Conservation (phyloP, 2,888 invertebrate genomes). For the Brachyptera putata region DNA sequence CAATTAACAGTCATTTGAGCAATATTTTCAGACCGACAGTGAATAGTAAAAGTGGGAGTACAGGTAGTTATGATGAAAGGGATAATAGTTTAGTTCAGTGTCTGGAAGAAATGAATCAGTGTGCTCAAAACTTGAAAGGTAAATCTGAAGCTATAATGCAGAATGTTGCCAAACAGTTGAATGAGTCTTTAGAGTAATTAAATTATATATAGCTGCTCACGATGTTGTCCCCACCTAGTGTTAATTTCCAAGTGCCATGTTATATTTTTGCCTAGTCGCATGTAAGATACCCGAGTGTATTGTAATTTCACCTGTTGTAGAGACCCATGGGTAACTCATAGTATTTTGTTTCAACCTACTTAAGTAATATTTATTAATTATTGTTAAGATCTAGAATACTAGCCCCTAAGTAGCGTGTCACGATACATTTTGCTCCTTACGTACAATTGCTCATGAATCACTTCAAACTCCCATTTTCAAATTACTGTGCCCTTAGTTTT, state of each 20-base stretch:
- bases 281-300: too few relatives aligned
- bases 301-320: not conserved
- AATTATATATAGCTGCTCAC: not conserved
- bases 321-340: not conserved
- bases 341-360: not conserved
- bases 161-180: conserved; percentile 1
- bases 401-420: too few relatives aligned
- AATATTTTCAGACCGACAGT: not conserved
- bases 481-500: too few relatives aligned
- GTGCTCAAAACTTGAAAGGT: conserved; percentile 17
- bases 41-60: not conserved
- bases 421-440: too few relatives aligned
- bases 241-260: not conserved
- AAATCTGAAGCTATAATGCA: conserved; percentile 17
- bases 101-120: conserved; percentile 22
- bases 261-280: not conserved
- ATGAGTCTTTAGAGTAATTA: not conserved
- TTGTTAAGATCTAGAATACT: too few relatives aligned
- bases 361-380: too few relatives aligned
- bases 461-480: too few relatives aligned
- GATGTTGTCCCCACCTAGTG: not conserved
- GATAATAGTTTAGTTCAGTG: conserved; percentile 5
- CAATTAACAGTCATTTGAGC: not conserved
- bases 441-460: too few relatives aligned
- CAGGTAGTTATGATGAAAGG: not conserved